These are phyloP conservation scores for Drosophila pruinosa DNA, from an alignment of 1,140 invertebrate species.

Conservation along the genomic window DNA sequence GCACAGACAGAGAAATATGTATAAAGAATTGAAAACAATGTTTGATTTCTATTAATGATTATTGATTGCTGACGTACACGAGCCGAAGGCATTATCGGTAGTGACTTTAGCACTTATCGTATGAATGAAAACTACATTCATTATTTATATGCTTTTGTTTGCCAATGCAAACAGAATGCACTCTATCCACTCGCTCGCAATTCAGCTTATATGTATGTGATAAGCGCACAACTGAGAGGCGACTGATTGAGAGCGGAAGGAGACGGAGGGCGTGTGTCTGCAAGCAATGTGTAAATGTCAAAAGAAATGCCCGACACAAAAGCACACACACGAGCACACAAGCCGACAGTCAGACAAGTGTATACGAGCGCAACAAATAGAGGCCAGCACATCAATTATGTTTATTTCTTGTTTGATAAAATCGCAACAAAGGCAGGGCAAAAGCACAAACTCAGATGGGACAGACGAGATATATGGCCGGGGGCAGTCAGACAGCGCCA, in stretches of 20 bases:
- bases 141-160: conserved; percentile 29
- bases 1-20: not conserved
- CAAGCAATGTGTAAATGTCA: conserved; percentile 71
- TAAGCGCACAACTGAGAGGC: conserved; percentile 43
- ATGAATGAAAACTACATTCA: conserved; percentile 45
- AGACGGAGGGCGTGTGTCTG: conserved; percentile 35
- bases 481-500: conserved; percentile 49
- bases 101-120: conserved; percentile 20
- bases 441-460: not conserved
- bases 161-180: conserved; percentile 38
- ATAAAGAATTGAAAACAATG: conserved; percentile 6
- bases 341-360: conserved; percentile 20
- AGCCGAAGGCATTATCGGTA: conserved; percentile 46
- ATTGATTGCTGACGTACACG: conserved; percentile 68
- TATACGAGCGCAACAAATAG: conserved; percentile 42
- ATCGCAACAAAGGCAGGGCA: conserved; percentile 51
- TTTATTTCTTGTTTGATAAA: conserved; percentile 74
- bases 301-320: conserved; percentile 40
- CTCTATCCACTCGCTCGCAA: conserved; percentile 24
- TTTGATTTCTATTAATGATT: conserved; percentile 53
- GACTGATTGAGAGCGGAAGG: not conserved
- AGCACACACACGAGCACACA: conserved; percentile 25
- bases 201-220: conserved; percentile 10
- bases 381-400: conserved; percentile 76
- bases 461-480: conserved; percentile 8